These are phyloP conservation scores for Montipora foliosa DNA, from an alignment of 64 coral and sea anemone genomes.

Conservation along the genomic window DNA sequence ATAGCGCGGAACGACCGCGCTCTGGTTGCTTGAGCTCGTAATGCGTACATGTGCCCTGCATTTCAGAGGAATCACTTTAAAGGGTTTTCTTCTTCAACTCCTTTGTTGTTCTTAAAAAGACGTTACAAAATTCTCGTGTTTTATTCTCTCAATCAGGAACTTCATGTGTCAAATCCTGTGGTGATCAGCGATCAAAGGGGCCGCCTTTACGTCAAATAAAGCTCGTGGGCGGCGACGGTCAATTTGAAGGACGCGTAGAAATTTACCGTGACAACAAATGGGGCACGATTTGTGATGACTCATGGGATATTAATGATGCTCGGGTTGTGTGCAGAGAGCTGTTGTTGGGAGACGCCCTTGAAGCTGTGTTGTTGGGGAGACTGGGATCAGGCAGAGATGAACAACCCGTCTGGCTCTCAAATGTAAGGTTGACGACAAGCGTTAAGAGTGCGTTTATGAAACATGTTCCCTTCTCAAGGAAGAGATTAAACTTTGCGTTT, in stretches of 20 bases:
- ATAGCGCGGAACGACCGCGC: too few species aligned
- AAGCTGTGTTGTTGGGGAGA: conserved; percentile 22
- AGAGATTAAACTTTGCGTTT: too few species aligned
- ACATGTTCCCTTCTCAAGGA: too few species aligned
- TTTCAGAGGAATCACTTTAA: too few species aligned
- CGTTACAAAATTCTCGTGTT: too few species aligned
- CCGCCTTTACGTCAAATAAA: conserved; percentile 46
- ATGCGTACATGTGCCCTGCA: too few species aligned
- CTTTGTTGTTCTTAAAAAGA: too few species aligned
- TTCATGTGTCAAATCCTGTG: conserved; percentile 37
- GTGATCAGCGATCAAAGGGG: conserved; percentile 38
- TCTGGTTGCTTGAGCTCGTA: too few species aligned
- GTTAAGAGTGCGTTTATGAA: too few species aligned
- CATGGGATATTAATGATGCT: conserved; percentile 82
- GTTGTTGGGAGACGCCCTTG: conserved; percentile 75
- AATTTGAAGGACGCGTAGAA: conserved; percentile 84
- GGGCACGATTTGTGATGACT: conserved; percentile 92
- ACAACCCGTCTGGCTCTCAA: conserved; percentile 56
- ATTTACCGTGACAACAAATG: conserved; percentile 73
- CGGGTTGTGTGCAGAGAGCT: conserved; percentile 79
- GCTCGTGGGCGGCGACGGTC: conserved; percentile 40
- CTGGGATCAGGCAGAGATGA: conserved; percentile 13
- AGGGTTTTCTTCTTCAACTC: neutral
- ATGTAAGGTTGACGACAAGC: neutral
- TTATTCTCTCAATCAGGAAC: neutral